phyloP scores from a whole-genome alignment of 2,797 vertebrate species.

The Lagocephalus sceleratus region DNA sequence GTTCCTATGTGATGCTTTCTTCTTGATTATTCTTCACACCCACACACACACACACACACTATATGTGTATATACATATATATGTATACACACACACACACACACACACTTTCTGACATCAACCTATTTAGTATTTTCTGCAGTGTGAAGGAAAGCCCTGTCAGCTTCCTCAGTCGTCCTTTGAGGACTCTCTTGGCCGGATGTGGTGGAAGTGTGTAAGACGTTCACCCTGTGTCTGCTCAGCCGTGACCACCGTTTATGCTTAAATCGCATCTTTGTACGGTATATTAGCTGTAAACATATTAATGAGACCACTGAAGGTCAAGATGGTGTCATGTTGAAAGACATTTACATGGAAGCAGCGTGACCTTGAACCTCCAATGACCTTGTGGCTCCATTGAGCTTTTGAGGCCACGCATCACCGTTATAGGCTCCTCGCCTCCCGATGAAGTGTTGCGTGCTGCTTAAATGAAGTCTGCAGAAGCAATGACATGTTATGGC shows the following conservation, averaged over 20 bases:
- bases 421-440: constrained; percentile 19
- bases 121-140: not conserved
- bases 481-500: constrained; percentile 14
- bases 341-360: constrained; percentile 18
- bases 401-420: constrained; percentile 9
- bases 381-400: constrained; percentile 33
- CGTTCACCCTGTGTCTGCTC: constrained; percentile 27
- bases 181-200: constrained; percentile 28
- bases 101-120: not conserved
- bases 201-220: constrained; percentile 20
- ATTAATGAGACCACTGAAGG: not conserved
- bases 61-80: too few species aligned
- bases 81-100: not conserved
- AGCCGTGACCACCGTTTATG: constrained; percentile 15
- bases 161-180: constrained; percentile 26
- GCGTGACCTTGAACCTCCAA: constrained; percentile 42
- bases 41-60: not conserved
- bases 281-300: constrained; percentile 18
- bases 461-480: constrained; percentile 37
- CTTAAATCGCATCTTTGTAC: constrained; percentile 10
- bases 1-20: constrained; percentile 7
- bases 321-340: constrained; percentile 3
- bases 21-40: constrained; percentile 1
- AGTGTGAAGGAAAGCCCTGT: constrained; percentile 22
- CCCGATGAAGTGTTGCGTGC: constrained; percentile 39